Conservation (phyloP, 1,140 invertebrate species). For the Bombus breviceps region DNA sequence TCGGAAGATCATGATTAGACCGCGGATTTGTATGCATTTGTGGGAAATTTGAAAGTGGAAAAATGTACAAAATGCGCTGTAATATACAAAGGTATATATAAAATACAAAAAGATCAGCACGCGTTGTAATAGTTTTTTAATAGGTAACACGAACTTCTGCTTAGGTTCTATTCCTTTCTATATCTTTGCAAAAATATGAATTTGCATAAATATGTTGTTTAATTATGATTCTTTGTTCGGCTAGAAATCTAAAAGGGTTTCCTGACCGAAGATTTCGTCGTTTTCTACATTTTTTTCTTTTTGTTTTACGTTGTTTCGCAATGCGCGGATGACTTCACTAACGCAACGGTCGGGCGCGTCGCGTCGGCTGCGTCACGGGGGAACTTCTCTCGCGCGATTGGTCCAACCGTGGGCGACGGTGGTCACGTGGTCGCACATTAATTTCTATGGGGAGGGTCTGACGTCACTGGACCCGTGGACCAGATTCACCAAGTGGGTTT, state of each 20-base stretch:
- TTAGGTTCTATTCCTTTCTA: too few relatives aligned
- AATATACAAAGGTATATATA: too few relatives aligned
- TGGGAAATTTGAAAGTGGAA: too few relatives aligned
- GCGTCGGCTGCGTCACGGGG: slow-evolving; percentile 49
- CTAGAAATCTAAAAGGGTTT: slow-evolving; percentile 30
- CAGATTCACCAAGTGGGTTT: slow-evolving; percentile 60
- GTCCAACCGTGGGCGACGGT: slow-evolving; percentile 51
- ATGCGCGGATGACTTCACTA: slow-evolving; percentile 59
- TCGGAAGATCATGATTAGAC: neutral
- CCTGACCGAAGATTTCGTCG: slow-evolving; percentile 20
- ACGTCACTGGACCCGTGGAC: slow-evolving; percentile 59
- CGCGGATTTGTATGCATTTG: too few relatives aligned
- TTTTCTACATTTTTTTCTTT: slow-evolving; percentile 21
- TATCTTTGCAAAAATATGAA: too few relatives aligned
- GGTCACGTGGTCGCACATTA: slow-evolving; percentile 59
- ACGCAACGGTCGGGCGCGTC: slow-evolving; percentile 48
- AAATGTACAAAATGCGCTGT: too few relatives aligned
- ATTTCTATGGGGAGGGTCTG: slow-evolving; percentile 67
- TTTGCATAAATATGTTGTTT: too few relatives aligned
- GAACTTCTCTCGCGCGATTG: slow-evolving; percentile 58
- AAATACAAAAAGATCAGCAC: too few relatives aligned
- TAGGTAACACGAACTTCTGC: too few relatives aligned
- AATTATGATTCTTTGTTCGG: slow-evolving; percentile 25
- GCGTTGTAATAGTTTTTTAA: too few relatives aligned
- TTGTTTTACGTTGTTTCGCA: slow-evolving; percentile 66